These are phyloP conservation scores for Dipodomys ordii DNA, from an alignment of 2,113 vertebrate species.

Conservation along the genomic window DNA sequence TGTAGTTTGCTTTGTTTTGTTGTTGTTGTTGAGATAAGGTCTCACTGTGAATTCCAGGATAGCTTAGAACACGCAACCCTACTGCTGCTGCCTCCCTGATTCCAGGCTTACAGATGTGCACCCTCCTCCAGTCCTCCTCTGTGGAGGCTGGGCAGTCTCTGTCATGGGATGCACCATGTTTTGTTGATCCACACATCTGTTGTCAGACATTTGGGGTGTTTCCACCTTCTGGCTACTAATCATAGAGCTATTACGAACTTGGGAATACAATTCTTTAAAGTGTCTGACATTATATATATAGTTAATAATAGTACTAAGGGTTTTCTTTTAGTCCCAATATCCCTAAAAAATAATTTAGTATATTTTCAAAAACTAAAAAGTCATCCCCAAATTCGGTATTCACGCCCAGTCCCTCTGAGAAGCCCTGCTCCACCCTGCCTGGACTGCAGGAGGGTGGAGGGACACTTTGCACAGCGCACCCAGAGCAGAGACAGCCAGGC, in stretches of 20 bases:
- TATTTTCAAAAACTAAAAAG: background rate
- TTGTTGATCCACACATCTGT: fast-evolving
- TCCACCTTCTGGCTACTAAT: background rate
- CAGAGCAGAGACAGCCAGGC: background rate
- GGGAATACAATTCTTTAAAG: background rate
- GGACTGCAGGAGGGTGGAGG: fast-evolving
- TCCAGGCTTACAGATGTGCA: too few relatives aligned
- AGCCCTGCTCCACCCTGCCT: background rate
- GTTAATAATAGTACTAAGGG: background rate
- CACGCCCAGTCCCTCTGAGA: background rate
- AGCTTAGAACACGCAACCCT: too few relatives aligned
- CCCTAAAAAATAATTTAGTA: background rate
- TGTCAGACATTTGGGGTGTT: background rate
- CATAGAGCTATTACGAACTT: fast-evolving
- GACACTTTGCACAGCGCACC: too few relatives aligned
- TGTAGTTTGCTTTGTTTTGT: too few relatives aligned
- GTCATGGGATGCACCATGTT: fast-evolving
- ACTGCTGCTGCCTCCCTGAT: too few relatives aligned
- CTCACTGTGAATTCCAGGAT: too few relatives aligned
- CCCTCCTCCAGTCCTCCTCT: background rate
- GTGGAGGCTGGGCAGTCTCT: background rate
- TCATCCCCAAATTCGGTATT: background rate
- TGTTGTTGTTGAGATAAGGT: too few relatives aligned
- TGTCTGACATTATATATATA: background rate
- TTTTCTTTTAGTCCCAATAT: background rate